Conservation (phyloP, 2,113 vertebrate genomes). For the Nibea coibor region DNA sequence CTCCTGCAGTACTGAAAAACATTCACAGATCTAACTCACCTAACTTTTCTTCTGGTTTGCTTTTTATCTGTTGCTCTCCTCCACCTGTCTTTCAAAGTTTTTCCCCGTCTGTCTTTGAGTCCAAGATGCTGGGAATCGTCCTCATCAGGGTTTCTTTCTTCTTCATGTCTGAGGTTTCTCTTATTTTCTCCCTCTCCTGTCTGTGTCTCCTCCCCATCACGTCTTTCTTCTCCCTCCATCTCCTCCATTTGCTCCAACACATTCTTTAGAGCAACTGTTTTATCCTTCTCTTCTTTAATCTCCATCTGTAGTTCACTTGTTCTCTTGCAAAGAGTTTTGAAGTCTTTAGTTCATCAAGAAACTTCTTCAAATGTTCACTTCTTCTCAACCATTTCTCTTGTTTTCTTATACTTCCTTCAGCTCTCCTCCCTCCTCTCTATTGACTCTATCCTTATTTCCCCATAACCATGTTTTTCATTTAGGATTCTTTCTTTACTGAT, state of each 20-base stretch:
- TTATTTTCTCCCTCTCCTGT: conserved; percentile 39
- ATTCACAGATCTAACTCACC: background rate
- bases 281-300: conserved; percentile 72
- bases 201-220: conserved; percentile 19
- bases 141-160: conserved; percentile 41
- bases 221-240: conserved; percentile 47
- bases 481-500: conserved; percentile 17
- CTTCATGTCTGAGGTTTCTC: conserved; percentile 50
- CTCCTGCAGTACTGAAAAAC: conserved; percentile 20
- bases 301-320: conserved; percentile 59
- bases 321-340: conserved; percentile 52
- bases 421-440: conserved; percentile 30
- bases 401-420: conserved; percentile 25
- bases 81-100: conserved; percentile 45
- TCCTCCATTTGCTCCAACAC: conserved; percentile 40
- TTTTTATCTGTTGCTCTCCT: conserved; percentile 10
- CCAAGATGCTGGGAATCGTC: conserved; percentile 36
- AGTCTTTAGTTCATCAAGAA: conserved; percentile 71
- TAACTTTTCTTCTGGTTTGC: conserved; percentile 21
- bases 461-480: conserved; percentile 39
- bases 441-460: conserved; percentile 30
- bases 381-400: conserved; percentile 14
- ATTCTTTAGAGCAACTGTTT: conserved; percentile 61
- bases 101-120: conserved; percentile 23
- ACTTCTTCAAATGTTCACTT: conserved; percentile 48